Evolutionary conservation across 2,888 invertebrate genomes (phyloP).

Genomic region (Diploptera punctata): DNA sequence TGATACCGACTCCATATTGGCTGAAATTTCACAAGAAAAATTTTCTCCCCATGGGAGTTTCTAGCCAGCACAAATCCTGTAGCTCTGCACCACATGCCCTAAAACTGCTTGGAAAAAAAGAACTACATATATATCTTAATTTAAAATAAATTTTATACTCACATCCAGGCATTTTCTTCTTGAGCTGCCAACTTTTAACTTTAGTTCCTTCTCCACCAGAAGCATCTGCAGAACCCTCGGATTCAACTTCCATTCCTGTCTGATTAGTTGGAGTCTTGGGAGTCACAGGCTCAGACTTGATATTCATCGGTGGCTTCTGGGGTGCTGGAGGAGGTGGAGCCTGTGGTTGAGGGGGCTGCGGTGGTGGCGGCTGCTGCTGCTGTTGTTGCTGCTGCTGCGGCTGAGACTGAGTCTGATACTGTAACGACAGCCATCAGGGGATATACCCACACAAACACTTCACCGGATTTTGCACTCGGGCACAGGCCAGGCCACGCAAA

Average conservation of each 20-base stretch:
- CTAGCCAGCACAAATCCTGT: no score
- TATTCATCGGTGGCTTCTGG: background rate
- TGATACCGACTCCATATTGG: no score
- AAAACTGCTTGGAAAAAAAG: no score
- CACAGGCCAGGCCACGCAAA: conserved; percentile 36
- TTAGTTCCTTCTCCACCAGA: background rate
- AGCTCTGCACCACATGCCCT: no score
- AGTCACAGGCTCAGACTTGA: conserved; percentile 40
- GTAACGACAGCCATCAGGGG: conserved; percentile 44
- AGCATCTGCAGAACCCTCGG: background rate
- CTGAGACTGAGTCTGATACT: conserved; percentile 51
- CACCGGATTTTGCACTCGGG: conserved; percentile 44
- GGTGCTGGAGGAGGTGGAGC: background rate
- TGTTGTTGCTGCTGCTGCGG: conserved; percentile 42
- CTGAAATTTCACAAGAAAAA: no score
- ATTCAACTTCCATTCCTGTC: conserved; percentile 19
- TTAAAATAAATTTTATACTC: no score
- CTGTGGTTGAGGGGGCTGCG: conserved; percentile 38
- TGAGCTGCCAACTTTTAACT: conserved; percentile 33
- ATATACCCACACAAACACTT: conserved; percentile 45
- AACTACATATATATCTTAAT: no score
- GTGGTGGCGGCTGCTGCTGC: conserved; percentile 42
- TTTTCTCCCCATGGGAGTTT: no score
- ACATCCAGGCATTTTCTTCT: conserved; percentile 42
- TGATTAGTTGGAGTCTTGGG: background rate